A percentile compares a stretch with the other conserved stretches of the same genome.
Evolutionary conservation across 2,888 invertebrate species (phyloP).

Genomic region (Acleris literana): DNA sequence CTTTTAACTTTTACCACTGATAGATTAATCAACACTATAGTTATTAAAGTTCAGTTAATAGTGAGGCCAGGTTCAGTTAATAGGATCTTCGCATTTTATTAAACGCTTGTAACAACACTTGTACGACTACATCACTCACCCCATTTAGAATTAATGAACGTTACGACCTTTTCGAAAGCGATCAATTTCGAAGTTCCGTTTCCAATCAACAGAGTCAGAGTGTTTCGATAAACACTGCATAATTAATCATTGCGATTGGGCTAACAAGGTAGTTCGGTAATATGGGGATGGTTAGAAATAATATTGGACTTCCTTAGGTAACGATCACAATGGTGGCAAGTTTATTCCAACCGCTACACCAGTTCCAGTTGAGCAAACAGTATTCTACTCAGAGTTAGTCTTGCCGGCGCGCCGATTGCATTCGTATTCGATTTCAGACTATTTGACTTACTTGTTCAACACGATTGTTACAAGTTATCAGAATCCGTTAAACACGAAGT

Average conservation of each 20-base stretch:
- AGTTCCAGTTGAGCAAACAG: slow-evolving; percentile 54
- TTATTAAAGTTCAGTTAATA: slow-evolving; percentile 39
- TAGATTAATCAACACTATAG: slow-evolving; percentile 41
- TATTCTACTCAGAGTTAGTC: slow-evolving; percentile 42
- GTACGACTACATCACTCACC: slow-evolving; percentile 64
- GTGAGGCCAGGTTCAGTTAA: too few relatives aligned
- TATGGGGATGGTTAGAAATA: slow-evolving; percentile 47
- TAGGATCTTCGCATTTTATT: slow-evolving; percentile 45
- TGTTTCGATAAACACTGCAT: slow-evolving; percentile 24
- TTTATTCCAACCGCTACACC: slow-evolving; percentile 54
- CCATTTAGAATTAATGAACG: slow-evolving; percentile 23
- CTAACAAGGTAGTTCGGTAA: slow-evolving; percentile 42
- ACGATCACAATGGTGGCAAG: slow-evolving; percentile 58
- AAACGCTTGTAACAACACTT: slow-evolving; percentile 44
- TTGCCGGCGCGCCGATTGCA: slow-evolving; percentile 44
- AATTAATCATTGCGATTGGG: slow-evolving; percentile 18
- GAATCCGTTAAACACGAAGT: slow-evolving; percentile 34
- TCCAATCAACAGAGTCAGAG: slow-evolving; percentile 15
- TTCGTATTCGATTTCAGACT: slow-evolving; percentile 51
- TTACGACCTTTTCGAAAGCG: slow-evolving; percentile 56
- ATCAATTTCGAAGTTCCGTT: slow-evolving; percentile 16
- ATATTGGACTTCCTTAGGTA: slow-evolving; percentile 46
- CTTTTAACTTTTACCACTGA: slow-evolving; percentile 37
- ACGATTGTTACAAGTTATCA: slow-evolving; percentile 45
- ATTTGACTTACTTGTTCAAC: slow-evolving; percentile 48